phyloP scores from a whole-genome alignment of 2,888 invertebrate species.

The Polydrusus cervinus region DNA sequence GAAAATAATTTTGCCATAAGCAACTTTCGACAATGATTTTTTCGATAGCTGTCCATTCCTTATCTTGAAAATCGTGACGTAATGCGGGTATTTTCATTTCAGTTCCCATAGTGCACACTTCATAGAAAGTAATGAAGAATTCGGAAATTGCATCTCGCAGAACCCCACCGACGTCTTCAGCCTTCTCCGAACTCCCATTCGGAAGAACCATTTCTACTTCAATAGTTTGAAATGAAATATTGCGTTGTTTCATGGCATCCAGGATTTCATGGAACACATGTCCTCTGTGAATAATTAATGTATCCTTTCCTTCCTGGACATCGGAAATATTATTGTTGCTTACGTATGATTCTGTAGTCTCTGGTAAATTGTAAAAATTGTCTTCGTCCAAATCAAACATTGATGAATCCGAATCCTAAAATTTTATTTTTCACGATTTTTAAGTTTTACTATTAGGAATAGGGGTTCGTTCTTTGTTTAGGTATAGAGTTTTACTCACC shows the following conservation, averaged over 20 bases:
- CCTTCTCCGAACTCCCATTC: too few species aligned
- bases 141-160: conserved; percentile 44
- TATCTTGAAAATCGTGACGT: conserved; percentile 43
- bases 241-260: conserved; percentile 20
- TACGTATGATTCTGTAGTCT: conserved; percentile 14
- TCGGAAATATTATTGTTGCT: conserved; percentile 25
- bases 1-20: conserved; percentile 41
- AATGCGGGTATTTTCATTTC: conserved; percentile 43
- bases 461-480: conserved; percentile 1
- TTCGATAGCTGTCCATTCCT: conserved; percentile 42
- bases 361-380: conserved; percentile 30
- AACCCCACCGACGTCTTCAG: too few species aligned
- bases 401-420: conserved; percentile 1
- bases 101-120: conserved; percentile 45
- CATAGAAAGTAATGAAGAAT: conserved; percentile 48
- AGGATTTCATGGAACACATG: conserved; percentile 38
- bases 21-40: conserved; percentile 45
- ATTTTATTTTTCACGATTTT: neutral
- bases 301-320: conserved; percentile 12
- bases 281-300: conserved; percentile 43
- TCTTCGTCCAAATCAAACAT: conserved; percentile 21
- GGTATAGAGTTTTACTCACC: conserved; percentile 4
- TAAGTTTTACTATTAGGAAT: conserved; percentile 2
- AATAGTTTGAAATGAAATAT: conserved; percentile 18
- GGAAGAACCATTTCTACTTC: conserved; percentile 49